A percentile compares a stretch with the other conserved stretches of the same genome.
These are phyloP conservation scores for Sebastes fasciatus DNA, from an alignment of 2,113 vertebrate genomes.

Conservation along the genomic window DNA sequence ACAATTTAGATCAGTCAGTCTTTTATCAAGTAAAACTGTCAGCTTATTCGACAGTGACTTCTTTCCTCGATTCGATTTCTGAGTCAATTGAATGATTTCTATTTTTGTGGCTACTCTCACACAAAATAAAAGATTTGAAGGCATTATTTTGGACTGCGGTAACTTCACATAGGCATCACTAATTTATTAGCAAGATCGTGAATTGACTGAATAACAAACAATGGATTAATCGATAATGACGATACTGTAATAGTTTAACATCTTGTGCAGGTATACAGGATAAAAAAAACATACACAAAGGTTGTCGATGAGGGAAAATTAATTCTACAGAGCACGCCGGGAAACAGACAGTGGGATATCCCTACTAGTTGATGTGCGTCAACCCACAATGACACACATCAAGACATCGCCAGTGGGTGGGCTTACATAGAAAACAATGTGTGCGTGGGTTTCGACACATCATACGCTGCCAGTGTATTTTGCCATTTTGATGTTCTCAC, in stretches of 20 bases:
- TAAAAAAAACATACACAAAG: neutral
- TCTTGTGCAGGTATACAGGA: neutral
- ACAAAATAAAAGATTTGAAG: neutral
- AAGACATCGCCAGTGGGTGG: neutral
- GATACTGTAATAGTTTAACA: neutral
- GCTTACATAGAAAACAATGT: neutral
- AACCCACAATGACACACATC: neutral
- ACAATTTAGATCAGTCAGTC: neutral
- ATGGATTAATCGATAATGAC: neutral
- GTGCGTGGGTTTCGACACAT: neutral
- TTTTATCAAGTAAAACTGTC: slow-evolving; percentile 10
- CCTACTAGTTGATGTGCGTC: neutral
- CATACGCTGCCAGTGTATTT: neutral
- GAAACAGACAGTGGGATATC: neutral
- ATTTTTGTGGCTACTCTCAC: neutral
- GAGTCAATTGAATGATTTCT: slow-evolving; percentile 9
- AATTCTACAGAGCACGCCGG: neutral
- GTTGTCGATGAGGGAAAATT: neutral
- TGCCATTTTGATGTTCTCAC: neutral
- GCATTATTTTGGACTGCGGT: neutral
- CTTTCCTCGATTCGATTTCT: neutral
- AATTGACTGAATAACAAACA: neutral
- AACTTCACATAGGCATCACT: neutral
- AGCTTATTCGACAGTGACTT: neutral
- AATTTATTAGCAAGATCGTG: neutral